These are phyloP conservation scores for Drosophila mayri DNA, from an alignment of 1,140 invertebrate species.

Conservation along the genomic window DNA sequence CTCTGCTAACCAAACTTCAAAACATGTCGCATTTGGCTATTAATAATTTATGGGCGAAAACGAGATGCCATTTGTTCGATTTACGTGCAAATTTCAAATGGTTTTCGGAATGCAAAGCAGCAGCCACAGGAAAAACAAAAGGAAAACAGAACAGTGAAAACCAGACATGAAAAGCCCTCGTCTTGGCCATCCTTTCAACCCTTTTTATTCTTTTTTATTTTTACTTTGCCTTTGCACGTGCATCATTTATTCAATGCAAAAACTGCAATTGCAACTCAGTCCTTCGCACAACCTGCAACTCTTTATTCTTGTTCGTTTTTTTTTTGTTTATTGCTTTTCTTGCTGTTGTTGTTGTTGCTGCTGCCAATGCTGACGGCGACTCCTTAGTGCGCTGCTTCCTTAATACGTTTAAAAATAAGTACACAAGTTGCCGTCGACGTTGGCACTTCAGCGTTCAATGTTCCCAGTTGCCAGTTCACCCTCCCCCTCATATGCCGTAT, in stretches of 20 bases:
- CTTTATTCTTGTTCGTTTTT: not conserved
- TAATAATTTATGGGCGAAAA: constrained; percentile 13
- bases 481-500: not conserved
- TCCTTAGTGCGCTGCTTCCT: constrained; percentile 59
- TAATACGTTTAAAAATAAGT: constrained; percentile 81
- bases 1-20: constrained; percentile 12
- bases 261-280: constrained; percentile 6
- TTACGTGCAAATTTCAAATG: constrained; percentile 12
- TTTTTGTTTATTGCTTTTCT: not conserved
- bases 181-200: not conserved
- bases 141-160: constrained; percentile 2
- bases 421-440: constrained; percentile 48
- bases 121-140: constrained; percentile 1
- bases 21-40: constrained; percentile 11
- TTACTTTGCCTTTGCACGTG: constrained; percentile 15
- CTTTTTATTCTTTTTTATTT: not conserved
- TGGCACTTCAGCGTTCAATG: constrained; percentile 69
- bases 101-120: not conserved
- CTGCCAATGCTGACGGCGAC: not conserved
- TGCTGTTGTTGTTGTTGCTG: constrained; percentile 1
- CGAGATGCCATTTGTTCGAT: constrained; percentile 18
- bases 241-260: constrained; percentile 65
- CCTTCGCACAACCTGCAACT: constrained; percentile 22
- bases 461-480: constrained; percentile 21
- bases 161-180: constrained; percentile 15